Conservation (phyloP, 2,888 invertebrate genomes). For the Andrena chrysosceles region DNA sequence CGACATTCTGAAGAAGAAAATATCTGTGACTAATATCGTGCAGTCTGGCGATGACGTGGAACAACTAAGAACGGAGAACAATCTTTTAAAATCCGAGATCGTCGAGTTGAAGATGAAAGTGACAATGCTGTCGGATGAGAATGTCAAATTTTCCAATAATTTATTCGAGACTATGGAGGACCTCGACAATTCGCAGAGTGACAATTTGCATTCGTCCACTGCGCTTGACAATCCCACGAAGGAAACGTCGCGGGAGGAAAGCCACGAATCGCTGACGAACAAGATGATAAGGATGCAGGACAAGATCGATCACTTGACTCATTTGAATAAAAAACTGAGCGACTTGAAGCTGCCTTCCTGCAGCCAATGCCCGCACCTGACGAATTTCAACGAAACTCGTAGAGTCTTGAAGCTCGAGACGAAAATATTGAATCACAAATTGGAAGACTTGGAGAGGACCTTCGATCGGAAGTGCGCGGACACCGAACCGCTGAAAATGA, state of each 20-base stretch:
- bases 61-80: slow-evolving; percentile 63
- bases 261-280: slow-evolving; percentile 45
- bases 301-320: slow-evolving; percentile 68
- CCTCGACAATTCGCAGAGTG: slow-evolving; percentile 34
- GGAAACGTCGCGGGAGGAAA: slow-evolving; percentile 21
- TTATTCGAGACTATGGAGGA: slow-evolving; percentile 58
- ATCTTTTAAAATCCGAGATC: slow-evolving; percentile 62
- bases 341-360: slow-evolving; percentile 76
- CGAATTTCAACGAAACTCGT: slow-evolving; percentile 73
- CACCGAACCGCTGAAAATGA: slow-evolving; percentile 74
- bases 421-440: slow-evolving; percentile 71
- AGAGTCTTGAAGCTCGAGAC: slow-evolving; percentile 74
- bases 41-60: slow-evolving; percentile 42
- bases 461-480: slow-evolving; percentile 76
- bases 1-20: slow-evolving; percentile 65
- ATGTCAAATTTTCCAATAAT: slow-evolving; percentile 65
- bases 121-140: slow-evolving; percentile 67
- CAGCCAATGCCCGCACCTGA: slow-evolving; percentile 73
- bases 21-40: slow-evolving; percentile 26
- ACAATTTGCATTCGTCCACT: slow-evolving; percentile 31
- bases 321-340: slow-evolving; percentile 75
- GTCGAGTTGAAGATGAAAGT: slow-evolving; percentile 69
- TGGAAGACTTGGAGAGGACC: slow-evolving; percentile 74
- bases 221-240: slow-evolving; percentile 16
- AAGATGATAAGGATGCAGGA: slow-evolving; percentile 67